Conservation (phyloP, 2,888 invertebrate genomes). For the Augochlorella aurata region DNA sequence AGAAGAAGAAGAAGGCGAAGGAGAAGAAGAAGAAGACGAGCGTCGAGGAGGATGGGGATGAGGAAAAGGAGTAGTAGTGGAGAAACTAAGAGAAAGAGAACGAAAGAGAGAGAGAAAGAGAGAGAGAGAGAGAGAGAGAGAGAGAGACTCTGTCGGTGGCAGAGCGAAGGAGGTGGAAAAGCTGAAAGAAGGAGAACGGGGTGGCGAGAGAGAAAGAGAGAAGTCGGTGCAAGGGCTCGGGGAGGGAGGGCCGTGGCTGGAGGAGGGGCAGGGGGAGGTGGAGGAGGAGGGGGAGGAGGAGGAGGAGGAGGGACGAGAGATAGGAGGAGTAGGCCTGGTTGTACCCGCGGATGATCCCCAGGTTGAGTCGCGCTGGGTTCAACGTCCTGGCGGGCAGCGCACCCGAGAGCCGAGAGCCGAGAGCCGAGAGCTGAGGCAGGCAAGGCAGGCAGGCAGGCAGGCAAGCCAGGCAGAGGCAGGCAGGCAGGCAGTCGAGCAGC, state of each 20-base stretch:
- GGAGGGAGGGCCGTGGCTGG: constrained; percentile 16
- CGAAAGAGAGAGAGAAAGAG: background rate
- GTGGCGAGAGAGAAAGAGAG: constrained; percentile 10
- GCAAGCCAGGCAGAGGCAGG: constrained; percentile 31
- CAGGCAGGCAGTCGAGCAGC: constrained; percentile 64
- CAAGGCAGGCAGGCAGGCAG: constrained; percentile 44
- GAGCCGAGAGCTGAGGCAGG: constrained; percentile 70
- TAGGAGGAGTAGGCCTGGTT: constrained; percentile 52
- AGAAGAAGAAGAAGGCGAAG: background rate
- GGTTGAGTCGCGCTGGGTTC: constrained; percentile 82
- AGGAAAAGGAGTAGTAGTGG: background rate
- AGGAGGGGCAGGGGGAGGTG: constrained; percentile 4
- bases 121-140: constrained; percentile 6
- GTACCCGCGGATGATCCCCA: constrained; percentile 76
- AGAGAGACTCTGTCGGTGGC: constrained; percentile 1
- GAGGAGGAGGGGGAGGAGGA: constrained; percentile 12
- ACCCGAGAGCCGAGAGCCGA: constrained; percentile 74
- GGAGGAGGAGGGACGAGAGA: constrained; percentile 19
- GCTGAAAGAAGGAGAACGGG: constrained; percentile 13
- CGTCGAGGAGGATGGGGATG: background rate
- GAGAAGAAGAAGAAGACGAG: background rate
- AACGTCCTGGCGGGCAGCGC: constrained; percentile 82
- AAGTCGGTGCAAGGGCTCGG: background rate
- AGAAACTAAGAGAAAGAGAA: background rate
- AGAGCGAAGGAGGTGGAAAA: constrained; percentile 26